These are phyloP conservation scores for Parotocinclus haroldoi DNA, from an alignment of 2,797 vertebrate species.

Conservation along the genomic window DNA sequence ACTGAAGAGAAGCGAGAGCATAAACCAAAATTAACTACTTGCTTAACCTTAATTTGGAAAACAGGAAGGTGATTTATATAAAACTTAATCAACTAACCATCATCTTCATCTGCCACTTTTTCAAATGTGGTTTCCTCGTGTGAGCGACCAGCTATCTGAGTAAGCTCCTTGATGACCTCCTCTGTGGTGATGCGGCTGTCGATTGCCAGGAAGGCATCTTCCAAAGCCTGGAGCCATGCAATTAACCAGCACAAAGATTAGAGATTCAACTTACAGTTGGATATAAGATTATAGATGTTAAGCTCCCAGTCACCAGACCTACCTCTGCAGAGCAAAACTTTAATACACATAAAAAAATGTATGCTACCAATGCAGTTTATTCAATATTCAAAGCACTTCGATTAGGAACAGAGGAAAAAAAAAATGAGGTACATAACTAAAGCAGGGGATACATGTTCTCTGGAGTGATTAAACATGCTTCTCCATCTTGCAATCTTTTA, in stretches of 20 bases:
- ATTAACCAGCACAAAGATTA: not conserved
- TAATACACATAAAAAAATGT: too few relatives aligned
- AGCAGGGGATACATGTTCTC: too few relatives aligned
- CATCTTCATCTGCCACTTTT: conserved; percentile 95
- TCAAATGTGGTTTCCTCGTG: conserved; percentile 82
- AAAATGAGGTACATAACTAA: too few relatives aligned
- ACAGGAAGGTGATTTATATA: too few relatives aligned
- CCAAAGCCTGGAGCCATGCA: conserved; percentile 77
- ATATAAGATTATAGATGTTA: too few relatives aligned
- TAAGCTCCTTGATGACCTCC: conserved; percentile 91
- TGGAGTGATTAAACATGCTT: too few relatives aligned
- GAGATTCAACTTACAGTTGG: not conserved
- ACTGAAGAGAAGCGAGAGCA: conserved; percentile 66
- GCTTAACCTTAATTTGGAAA: not conserved
- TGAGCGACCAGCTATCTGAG: conserved; percentile 89
- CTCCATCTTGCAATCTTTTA: too few relatives aligned
- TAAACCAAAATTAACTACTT: not conserved
- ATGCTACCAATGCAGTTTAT: too few relatives aligned
- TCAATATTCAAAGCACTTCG: too few relatives aligned
- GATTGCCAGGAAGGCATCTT: conserved; percentile 94
- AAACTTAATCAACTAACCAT: conserved; percentile 67
- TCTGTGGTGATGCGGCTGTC: conserved; percentile 90
- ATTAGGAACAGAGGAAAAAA: too few relatives aligned
- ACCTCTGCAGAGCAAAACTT: too few relatives aligned
- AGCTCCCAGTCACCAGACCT: too few relatives aligned